Base-by-base conservation (phyloP, 2,113 vertebrate species). In the Cyphotilapia sp. region DNA sequence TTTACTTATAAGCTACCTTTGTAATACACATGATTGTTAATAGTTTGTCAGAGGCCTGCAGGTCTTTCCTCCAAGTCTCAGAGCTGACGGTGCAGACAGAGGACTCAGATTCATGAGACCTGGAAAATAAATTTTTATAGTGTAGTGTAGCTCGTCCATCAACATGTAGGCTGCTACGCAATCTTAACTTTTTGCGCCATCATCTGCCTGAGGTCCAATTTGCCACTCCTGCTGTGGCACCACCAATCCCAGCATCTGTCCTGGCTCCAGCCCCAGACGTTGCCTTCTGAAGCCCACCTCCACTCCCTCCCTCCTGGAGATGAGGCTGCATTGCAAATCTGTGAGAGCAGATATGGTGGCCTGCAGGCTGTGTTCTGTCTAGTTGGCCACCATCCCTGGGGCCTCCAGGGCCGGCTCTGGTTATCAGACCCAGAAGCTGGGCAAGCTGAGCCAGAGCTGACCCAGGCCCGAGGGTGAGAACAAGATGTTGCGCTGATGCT, bases 311-410 rank as follows among this genome's bases (percentile, higher is more conserved):
- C 54, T 84, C 42, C 31, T 3, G 69, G 2, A 74, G 24, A 42
- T 56, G n/a, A 81, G 87, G 84, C 51, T 80, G 17, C 10, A 45
- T 7, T 61, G 57, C 82, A 90, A 7, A 85, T 89, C 35, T 42
- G 29, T 27, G 8, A 91, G 86, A 89, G 90, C 40, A 29, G 86
- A 86, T 78, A 91, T 31, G 76, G 88, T 80, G 54, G 87, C 87
- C 80, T 87, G 66, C 49, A 83, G 14, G 22, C 78, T 82, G 63
- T 84, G 45, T 38, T 87, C 59, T 31, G 87, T 54, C 8, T 35
- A 80, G 66, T 71, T 87, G 56, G 74, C 92, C 5, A 24, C 47
- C 49, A 85, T 74, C 47, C 88, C 84, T 6, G 84, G 24, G 19
- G 31, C 81, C 84, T 84, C 31, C 84, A 86, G 74, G 61, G 61